phyloP scores from a whole-genome alignment of 2,888 invertebrate species.

The Watsonalla cultraria region DNA sequence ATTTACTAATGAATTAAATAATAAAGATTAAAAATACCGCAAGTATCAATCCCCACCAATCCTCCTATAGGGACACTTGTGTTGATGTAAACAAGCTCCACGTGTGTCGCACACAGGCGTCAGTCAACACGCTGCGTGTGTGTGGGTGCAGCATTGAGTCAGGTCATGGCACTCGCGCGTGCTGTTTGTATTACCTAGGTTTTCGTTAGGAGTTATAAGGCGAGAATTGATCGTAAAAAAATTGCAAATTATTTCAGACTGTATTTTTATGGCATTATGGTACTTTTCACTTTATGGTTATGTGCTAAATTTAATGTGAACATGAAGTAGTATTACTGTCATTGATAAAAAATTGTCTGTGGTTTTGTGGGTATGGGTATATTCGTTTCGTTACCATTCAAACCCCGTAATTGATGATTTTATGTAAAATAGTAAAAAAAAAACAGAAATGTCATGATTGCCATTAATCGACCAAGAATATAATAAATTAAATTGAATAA shows the following conservation, averaged over 20 bases:
- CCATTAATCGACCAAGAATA: no score
- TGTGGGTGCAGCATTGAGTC: constrained; percentile 64
- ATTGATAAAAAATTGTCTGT: no score
- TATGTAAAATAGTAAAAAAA: no score
- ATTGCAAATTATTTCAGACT: neutral
- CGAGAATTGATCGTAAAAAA: neutral
- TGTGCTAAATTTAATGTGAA: no score
- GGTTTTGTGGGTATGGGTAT: no score
- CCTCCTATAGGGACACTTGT: constrained; percentile 37
- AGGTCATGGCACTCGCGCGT: constrained; percentile 75
- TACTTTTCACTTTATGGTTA: neutral
- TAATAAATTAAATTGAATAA: no score
- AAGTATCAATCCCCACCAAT: constrained; percentile 38
- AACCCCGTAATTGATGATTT: no score
- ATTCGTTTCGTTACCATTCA: no score
- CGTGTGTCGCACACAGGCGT: constrained; percentile 21
- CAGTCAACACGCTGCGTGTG: constrained; percentile 14
- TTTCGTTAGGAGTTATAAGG: neutral
- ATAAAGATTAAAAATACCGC: neutral
- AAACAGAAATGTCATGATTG: no score
- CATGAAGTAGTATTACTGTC: no score
- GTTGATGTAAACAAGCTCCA: constrained; percentile 63
- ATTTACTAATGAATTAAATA: neutral
- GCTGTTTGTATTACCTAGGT: constrained; percentile 32
- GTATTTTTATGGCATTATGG: neutral